Evolutionary conservation across 2,888 invertebrate species (phyloP).

Genomic region (Anthophora plumipes): DNA sequence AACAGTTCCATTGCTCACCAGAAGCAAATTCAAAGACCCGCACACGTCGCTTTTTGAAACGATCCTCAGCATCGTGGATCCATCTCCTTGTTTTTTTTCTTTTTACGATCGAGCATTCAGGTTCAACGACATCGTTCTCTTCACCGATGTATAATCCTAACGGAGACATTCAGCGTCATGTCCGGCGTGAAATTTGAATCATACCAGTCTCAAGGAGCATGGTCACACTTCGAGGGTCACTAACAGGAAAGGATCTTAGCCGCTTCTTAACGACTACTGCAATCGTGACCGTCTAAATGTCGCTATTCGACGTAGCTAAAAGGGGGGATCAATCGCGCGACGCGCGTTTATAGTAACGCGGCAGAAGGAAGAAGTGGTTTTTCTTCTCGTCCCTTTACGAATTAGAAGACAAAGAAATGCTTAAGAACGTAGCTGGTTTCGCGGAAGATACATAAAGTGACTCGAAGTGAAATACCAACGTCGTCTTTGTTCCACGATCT

Average conservation of each 20-base stretch:
- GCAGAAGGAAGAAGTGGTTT: not conserved
- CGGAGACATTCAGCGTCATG: constrained; percentile 76
- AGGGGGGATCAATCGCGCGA: constrained; percentile 3
- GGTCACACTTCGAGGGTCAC: constrained; percentile 71
- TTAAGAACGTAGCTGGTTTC: constrained; percentile 3
- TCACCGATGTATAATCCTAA: constrained; percentile 71
- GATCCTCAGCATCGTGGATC: constrained; percentile 56
- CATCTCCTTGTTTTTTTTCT: constrained; percentile 12
- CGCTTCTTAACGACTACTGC: constrained; percentile 48
- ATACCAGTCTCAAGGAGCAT: constrained; percentile 71
- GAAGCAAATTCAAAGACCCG: constrained; percentile 74
- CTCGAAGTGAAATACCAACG: not conserved
- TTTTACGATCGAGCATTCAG: constrained; percentile 67
- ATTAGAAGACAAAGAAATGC: not conserved
- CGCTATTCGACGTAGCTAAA: constrained; percentile 31
- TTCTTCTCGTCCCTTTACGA: not conserved
- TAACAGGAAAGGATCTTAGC: constrained; percentile 72
- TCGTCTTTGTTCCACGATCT: not conserved
- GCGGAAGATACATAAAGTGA: constrained; percentile 18
- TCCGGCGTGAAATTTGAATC: constrained; percentile 64
- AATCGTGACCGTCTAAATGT: constrained; percentile 41
- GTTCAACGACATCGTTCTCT: constrained; percentile 69
- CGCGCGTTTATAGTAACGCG: not conserved
- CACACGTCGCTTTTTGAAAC: constrained; percentile 42
- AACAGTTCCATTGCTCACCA: constrained; percentile 35